Percentiles rank a stretch among this genome's conserved stretches.
phyloP scores from a whole-genome alignment of 2,797 vertebrate species.

The Chloroceryle amazona region DNA sequence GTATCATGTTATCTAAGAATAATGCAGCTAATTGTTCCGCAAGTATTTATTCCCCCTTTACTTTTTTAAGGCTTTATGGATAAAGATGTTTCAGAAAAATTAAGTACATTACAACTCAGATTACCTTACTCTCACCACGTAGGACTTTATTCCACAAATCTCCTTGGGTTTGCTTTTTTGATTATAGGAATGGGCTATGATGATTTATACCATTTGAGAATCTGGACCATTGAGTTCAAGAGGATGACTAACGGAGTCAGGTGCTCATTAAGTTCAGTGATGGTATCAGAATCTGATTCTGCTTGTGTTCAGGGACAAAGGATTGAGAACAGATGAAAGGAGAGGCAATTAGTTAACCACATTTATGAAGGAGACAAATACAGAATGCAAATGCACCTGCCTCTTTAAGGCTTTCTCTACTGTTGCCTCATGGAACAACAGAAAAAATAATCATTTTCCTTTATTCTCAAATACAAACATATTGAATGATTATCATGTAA shows the following conservation, averaged over 20 bases:
- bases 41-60: neutral
- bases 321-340: slow-evolving; percentile 34
- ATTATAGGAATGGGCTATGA: neutral
- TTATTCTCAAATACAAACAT: slow-evolving; percentile 63
- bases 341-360: slow-evolving; percentile 15
- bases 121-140: neutral
- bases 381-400: neutral
- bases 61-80: neutral
- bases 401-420: neutral
- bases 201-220: slow-evolving; percentile 23
- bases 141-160: neutral
- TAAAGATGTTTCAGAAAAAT: neutral
- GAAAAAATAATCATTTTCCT: slow-evolving; percentile 12
- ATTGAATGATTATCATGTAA: slow-evolving; percentile 35
- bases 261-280: neutral
- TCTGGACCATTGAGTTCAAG: slow-evolving; percentile 6
- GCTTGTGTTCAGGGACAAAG: neutral
- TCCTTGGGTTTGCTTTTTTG: neutral
- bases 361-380: slow-evolving; percentile 19
- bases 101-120: neutral
- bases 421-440: neutral
- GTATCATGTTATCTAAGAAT: neutral
- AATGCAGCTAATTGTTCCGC: neutral
- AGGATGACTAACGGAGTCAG: slow-evolving; percentile 39
- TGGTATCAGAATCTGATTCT: slow-evolving; percentile 39